Base-by-base conservation (phyloP, 2,113 vertebrate genomes). In the Notiomystis cincta region DNA sequence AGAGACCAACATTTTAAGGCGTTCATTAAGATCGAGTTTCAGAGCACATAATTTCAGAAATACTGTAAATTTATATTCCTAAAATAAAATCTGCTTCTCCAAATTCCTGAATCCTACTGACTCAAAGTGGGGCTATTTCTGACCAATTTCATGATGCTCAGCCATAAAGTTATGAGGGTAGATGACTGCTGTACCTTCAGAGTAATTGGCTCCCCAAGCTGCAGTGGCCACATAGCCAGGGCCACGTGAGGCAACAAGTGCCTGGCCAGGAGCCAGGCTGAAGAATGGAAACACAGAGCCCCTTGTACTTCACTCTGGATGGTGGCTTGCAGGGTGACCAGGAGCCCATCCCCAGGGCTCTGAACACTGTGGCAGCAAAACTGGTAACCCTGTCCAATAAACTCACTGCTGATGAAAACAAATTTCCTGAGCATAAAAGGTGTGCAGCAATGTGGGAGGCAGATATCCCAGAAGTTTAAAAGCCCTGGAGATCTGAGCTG, bases 201-300 rank as follows among this genome's bases (percentile, higher is more conserved):
- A 57, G 21, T 48, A 72, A 20, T 5, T 76, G 23, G 1, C 11
- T 89, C 50, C 23, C 64, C 38, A 31, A 4, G 11, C 15, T 87
- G 13, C 42, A 30, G 24, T n/a, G 50, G 7, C 45, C 38, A 31
- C 28, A 40, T 13, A 78, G 42, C 22, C 44, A 69, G 67, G 37
- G 9, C 42, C n/a, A 15, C 0, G 0, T 31, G 44, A 71, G 30
- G 4, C 8, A 14, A 11, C 10, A 4, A 20, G 5, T 47, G 37
- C 25, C 42, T n/a, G 56, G 11, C 25, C 20, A 44, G 18, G 11
- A 82, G 35, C 21, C 44, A 84, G 33, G 10, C 16, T 47, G 44
- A 78, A 31, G n/a, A 33, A 48, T 25, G 30, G 21, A 71, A 82
- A 38, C 37, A 44, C 15, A 13, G 38, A 48, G 5, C 12, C 86